Evolutionary conservation across 1,140 invertebrate species (phyloP).

Genomic region (Grapholita molesta): DNA sequence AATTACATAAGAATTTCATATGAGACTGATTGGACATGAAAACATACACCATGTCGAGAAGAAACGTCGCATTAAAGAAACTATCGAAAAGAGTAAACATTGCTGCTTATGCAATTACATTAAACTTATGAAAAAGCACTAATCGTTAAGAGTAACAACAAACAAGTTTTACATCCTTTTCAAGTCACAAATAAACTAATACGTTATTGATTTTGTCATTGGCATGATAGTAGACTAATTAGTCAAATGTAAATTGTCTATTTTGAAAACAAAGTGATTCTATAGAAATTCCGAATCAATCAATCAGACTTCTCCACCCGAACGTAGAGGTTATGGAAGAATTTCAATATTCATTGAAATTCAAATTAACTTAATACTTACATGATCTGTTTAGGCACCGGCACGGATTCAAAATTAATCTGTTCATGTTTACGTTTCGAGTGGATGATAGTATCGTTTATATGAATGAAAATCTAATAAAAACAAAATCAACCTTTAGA

Average conservation of each 20-base stretch:
- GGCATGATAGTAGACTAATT: not conserved
- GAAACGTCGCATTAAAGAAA: not conserved
- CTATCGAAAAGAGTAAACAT: not conserved
- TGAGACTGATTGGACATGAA: not conserved
- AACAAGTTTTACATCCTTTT: not conserved
- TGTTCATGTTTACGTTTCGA: constrained; percentile 54
- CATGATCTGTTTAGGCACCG: constrained; percentile 62
- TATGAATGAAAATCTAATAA: constrained; percentile 55
- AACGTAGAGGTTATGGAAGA: constrained; percentile 5
- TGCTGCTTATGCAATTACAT: not conserved
- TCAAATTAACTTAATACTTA: constrained; percentile 37
- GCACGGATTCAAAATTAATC: constrained; percentile 61
- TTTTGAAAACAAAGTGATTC: not conserved
- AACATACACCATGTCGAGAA: not conserved
- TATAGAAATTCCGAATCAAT: not conserved
- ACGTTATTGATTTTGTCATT: not conserved
- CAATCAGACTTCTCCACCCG: not conserved
- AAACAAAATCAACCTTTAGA: constrained; percentile 73
- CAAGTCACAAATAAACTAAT: not conserved
- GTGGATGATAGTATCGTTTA: constrained; percentile 28
- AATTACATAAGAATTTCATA: constrained; percentile 8
- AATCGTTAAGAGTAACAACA: not conserved
- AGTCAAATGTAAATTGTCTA: not conserved
- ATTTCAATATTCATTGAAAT: not conserved
- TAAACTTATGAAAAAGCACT: not conserved